Evolutionary conservation across 2,113 vertebrate species (phyloP).

Genomic region (Aspiorhynchus laticeps): DNA sequence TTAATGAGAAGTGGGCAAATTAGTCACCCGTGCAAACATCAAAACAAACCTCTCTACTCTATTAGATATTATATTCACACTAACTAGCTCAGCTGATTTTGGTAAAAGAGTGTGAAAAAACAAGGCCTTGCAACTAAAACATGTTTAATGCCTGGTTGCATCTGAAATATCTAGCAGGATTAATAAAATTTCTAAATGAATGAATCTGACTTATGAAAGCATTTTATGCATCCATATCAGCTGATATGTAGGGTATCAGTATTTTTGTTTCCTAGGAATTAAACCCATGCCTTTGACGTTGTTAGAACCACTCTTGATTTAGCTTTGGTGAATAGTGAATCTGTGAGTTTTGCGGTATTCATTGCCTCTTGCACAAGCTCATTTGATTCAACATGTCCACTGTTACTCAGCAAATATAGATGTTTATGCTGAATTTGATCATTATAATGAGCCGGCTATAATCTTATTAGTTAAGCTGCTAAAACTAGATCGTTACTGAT

Average conservation of each 20-base stretch:
- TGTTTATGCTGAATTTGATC: too few species aligned
- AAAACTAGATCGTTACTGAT: too few species aligned
- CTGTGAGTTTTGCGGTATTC: not conserved
- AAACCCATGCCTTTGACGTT: not conserved
- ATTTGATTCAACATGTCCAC: not conserved
- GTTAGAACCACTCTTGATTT: not conserved
- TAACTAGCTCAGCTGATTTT: conserved; percentile 65
- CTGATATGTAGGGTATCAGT: not conserved
- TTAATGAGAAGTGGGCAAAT: conserved; percentile 59
- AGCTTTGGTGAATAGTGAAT: not conserved
- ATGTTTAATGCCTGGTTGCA: not conserved
- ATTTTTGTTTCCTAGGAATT: not conserved
- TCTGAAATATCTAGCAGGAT: not conserved
- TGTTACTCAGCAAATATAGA: not conserved
- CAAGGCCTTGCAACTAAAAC: not conserved
- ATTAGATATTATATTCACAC: conserved; percentile 58
- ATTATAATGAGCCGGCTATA: too few species aligned
- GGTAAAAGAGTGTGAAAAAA: conserved; percentile 59
- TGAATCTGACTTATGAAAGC: not conserved
- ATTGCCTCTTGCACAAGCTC: not conserved
- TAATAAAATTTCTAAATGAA: not conserved
- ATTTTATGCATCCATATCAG: not conserved
- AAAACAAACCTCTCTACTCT: conserved; percentile 56
- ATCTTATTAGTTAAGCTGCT: too few species aligned
- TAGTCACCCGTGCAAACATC: conserved; percentile 48